Evolutionary conservation across 2,888 invertebrate genomes (phyloP), one percentile per base, ranked within the genome.

Genomic region (Globia sparganii): DNA sequence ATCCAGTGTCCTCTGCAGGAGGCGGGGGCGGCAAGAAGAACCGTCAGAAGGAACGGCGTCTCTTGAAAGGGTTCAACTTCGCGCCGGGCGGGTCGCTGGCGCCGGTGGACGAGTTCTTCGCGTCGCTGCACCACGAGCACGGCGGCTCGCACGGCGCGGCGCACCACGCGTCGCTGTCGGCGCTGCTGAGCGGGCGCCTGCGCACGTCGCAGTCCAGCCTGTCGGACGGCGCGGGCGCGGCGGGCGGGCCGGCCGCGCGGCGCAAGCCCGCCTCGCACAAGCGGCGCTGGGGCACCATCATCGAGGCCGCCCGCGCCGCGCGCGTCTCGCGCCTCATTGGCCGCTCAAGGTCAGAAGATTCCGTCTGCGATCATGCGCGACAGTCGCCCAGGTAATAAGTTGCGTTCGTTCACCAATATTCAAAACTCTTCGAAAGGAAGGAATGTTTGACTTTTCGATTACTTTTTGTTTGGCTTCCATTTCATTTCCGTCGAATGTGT

Each of bases 41-140:
- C 93, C 98, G 99, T 0, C 99, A 99, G 94, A 99, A 99, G 94
- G 99, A 99, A 94, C 97, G 99, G 0, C 97, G 99, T 2, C 97
- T 99, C 75, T 99, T 99, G 99, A 99, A 99, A 94, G 99, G 94
- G 28, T 99, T 99, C 97, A 99, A 99, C 96, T 99, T 99, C 87
- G 98, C 98, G 28, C 98, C 98, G 53, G 96, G 97, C 79, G 97
- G 97, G 37, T 94, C 97, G 82, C 94, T 98, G 86, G 97, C 98
- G 72, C 98, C 98, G 0, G 98, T 98, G 46, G 98, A 98, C 81
- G 98, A 98, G 95, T 98, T 98, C 93, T 97, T 98, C 88, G 98
- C 98, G 8, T 98, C 98, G 31, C 94, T 98, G 86, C 98, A 98
- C 92, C 97, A 97, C 91, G 97, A 96, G 92, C 96, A 96, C 92